phyloP scores from a whole-genome alignment of 2,888 invertebrate genomes.

The Tenthredo amoena region DNA sequence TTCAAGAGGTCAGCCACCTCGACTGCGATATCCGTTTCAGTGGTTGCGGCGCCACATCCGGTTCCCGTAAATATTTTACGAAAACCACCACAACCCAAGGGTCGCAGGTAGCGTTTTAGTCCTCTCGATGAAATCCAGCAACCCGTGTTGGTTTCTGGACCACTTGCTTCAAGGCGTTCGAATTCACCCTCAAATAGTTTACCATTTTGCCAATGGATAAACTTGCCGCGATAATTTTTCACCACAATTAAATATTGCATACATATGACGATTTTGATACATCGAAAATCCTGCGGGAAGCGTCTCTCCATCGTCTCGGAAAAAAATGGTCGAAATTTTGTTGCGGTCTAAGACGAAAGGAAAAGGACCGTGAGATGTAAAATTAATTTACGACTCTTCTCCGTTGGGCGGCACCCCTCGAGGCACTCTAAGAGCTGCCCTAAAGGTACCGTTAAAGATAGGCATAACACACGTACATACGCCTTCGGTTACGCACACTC shows the following conservation, averaged over 20 bases:
- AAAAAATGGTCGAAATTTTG: neutral
- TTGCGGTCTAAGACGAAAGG: neutral
- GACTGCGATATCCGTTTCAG: conserved; percentile 15
- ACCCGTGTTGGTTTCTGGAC: neutral
- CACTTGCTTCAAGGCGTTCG: neutral
- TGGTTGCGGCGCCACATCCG: conserved; percentile 15
- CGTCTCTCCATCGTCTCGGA: neutral
- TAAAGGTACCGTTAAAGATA: conserved; percentile 38
- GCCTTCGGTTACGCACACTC: neutral
- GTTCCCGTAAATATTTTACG: conserved; percentile 42
- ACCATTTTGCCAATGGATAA: neutral
- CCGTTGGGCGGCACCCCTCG: neutral
- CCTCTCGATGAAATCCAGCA: neutral
- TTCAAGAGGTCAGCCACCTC: conserved; percentile 24
- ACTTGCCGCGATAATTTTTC: neutral
- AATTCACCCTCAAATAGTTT: neutral
- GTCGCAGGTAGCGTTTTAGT: neutral
- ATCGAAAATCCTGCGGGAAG: neutral
- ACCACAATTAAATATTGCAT: neutral
- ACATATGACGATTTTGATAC: neutral
- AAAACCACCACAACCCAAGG: conserved; percentile 27
- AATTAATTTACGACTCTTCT: conserved; percentile 47
- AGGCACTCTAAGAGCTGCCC: conserved; percentile 34
- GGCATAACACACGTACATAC: neutral
- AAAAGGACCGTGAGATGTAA: conserved; percentile 35